Base-by-base conservation (phyloP, 2,888 invertebrate species). In the Dichetophora obliterata region DNA sequence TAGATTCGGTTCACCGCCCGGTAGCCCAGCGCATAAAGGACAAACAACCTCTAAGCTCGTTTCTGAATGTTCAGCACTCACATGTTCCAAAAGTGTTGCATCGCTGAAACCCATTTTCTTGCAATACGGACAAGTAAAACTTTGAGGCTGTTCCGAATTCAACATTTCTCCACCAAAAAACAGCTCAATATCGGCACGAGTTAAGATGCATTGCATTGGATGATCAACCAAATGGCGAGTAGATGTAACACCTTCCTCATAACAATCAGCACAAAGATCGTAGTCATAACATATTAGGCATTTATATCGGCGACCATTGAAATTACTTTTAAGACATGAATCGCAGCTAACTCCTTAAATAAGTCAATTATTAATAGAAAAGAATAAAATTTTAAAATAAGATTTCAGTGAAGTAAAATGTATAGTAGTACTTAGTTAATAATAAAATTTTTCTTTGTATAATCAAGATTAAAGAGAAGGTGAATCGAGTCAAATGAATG, bases 211-310 rank as follows among this genome's bases (percentile, higher is more conserved):
- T 91, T 99, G 99, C 96, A 99, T 97, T 78, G 99, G 97, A 91
- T 99, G 99, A 90, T 98, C 97, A 85, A 95, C 94, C 83, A 96
- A 95, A 90, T 99, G 99, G 86, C 97, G 93, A 83, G 96, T 95
- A 85, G 95, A 96, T 81, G 95, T 95, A 82, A 95, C 95, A 86
- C 96, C 96, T 85, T 94, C 94, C 90, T 98, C 98, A 90, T 96
- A 98, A 90, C 98, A 99, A 86, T 94, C 93, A 86, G 97, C 96
- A 91, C 99, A 99, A 86, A 99, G 92, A 92, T 99, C 99, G 92
- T 98, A 99, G 92, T 99, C 99, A 91, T 97, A 98, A 91, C 99
- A 99, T 87, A 98, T 95, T 90, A 99, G 93, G 92, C 99, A 99
- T 93, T 99, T 99, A 91, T 98, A 99, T 87, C 99, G 94, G 90